A percentile compares a stretch with the other conserved stretches of the same genome.
phyloP scores from a whole-genome alignment of 2,113 vertebrate genomes.

The Lycocorax pyrrhopterus region DNA sequence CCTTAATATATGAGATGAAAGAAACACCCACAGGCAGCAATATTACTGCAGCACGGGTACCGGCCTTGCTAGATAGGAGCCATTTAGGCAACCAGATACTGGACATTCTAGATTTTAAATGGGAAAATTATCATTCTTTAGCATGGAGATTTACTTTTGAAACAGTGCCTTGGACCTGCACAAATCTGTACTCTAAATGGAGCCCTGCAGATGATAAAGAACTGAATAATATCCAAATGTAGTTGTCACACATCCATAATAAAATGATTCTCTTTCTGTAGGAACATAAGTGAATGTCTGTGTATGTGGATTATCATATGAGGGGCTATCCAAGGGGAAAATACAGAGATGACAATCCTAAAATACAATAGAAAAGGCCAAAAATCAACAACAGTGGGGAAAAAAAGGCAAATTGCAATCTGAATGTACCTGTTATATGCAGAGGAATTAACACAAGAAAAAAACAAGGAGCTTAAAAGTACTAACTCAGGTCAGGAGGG shows the following conservation, averaged over 20 bases:
- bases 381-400: fast-evolving
- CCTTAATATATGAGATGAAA: not conserved
- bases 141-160: not conserved
- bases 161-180: not conserved
- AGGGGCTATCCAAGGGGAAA: not conserved
- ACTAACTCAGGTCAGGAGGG: not conserved
- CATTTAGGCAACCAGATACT: not conserved
- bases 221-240: not conserved
- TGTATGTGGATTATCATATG: not conserved
- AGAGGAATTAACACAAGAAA: not conserved
- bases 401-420: not conserved
- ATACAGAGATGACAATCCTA: not conserved
- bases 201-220: not conserved
- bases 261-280: not conserved
- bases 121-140: not conserved
- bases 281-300: not conserved
- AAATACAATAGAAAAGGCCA: not conserved
- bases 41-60: not conserved
- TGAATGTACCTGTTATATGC: not conserved
- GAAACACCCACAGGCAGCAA: not conserved
- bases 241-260: not conserved
- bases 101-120: not conserved
- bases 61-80: not conserved
- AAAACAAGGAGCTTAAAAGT: not conserved
- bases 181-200: not conserved